Evolutionary conservation across 2,888 invertebrate species (phyloP).

Genomic region (Orthosia incerta): DNA sequence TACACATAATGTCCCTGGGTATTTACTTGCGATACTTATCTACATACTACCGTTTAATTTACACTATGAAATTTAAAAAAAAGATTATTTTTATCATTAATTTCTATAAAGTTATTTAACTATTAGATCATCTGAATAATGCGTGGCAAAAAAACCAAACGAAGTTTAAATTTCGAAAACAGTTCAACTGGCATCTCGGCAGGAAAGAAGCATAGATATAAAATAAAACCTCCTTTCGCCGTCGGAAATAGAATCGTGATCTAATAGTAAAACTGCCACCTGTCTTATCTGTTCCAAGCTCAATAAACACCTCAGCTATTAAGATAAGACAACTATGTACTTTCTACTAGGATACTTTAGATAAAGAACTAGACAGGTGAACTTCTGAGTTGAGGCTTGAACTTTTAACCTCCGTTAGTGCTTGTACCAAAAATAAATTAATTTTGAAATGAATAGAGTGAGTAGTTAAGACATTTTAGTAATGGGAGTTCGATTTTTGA

Average conservation of each 20-base stretch:
- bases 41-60: too few species aligned
- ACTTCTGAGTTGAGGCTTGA: constrained; percentile 7
- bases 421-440: constrained; percentile 4
- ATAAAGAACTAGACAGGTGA: constrained; percentile 49
- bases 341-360: constrained; percentile 56
- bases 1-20: too few species aligned
- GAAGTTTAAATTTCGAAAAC: constrained; percentile 6
- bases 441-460: background rate
- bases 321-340: constrained; percentile 58
- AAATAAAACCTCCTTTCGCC: constrained; percentile 2
- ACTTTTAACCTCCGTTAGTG: constrained; percentile 19
- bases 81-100: too few species aligned
- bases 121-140: too few species aligned
- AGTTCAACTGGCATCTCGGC: background rate
- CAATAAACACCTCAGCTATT: constrained; percentile 59
- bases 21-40: background rate
- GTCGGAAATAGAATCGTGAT: constrained; percentile 46
- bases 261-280: constrained; percentile 46
- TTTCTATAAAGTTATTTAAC: too few species aligned
- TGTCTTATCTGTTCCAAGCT: constrained; percentile 47
- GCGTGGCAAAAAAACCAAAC: background rate
- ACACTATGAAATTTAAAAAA: too few species aligned
- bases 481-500: constrained; percentile 2
- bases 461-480: background rate
- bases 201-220: background rate